Evolutionary conservation across 2,888 invertebrate genomes (phyloP), one percentile per base, ranked within the genome.

Genomic region (Cloeon dipterum): DNA sequence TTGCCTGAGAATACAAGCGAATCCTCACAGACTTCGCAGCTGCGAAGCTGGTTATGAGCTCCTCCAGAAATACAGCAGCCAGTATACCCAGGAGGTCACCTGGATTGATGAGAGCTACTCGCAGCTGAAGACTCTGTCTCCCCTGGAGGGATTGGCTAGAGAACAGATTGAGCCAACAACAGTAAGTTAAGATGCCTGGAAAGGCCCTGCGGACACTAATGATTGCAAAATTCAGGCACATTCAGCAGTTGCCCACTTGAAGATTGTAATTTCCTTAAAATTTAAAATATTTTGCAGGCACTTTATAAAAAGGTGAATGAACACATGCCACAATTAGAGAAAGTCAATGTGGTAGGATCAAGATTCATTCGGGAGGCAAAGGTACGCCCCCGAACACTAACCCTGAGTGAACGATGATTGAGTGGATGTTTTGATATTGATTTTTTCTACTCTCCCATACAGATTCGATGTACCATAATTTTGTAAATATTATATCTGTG

Each of bases 321-420:
- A 61, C 74, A 86, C 55, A 86, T 83, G 48, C 82, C 85, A 50
- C 78, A 81, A 58, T 85, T 98, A 53, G 94, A 96, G 59, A 78
- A 82, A 54, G 85, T 93, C 54, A 94, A 94, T 65, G 68, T 81
- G 49, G 83, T 85, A 51, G 94, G 94, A 52, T 93, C 91, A 49
- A 73, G 86, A 57, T 85, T 81, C 61, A 89, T 96, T 53, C 73
- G 91, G 45, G 94, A 94, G 66, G 93, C 93, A 51, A 93, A 93
- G 89, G 93, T 94, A 77, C n/a, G n/a, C n/a, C n/a, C n/a, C n/a
- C n/a, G n/a, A n/a, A n/a, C n/a, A n/a, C n/a, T n/a, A n/a, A n/a
- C n/a, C n/a, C n/a, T n/a, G n/a, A n/a, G n/a, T n/a, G n/a, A n/a
- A n/a, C n/a, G n/a, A n/a, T n/a, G n/a, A 36, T 19, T 16, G 26